Percentiles rank a stretch among this genome's conserved stretches.
phyloP scores from a whole-genome alignment of 2,888 invertebrate species.

The Nysson spinosus region DNA sequence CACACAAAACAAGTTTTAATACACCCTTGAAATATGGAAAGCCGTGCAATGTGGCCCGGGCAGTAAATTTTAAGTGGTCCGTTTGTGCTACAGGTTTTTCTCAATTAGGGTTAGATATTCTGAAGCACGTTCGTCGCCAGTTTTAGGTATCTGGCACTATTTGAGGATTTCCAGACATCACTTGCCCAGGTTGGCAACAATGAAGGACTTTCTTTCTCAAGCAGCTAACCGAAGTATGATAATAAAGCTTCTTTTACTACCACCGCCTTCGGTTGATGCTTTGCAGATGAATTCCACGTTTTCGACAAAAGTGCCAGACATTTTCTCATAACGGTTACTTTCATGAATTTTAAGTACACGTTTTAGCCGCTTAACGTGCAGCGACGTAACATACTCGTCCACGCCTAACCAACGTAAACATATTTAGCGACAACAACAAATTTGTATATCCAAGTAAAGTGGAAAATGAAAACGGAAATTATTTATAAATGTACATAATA shows the following conservation, averaged over 20 bases:
- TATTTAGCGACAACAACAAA: too few relatives aligned
- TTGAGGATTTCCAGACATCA: conserved; percentile 55
- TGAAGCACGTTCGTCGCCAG: conserved; percentile 31
- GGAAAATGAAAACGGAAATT: too few relatives aligned
- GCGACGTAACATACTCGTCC: too few relatives aligned
- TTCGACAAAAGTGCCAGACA: conserved; percentile 12
- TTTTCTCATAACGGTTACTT: conserved; percentile 14
- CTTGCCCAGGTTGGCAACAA: conserved; percentile 41
- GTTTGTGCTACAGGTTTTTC: not conserved
- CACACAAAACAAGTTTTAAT: too few relatives aligned
- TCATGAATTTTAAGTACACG: conserved; percentile 8
- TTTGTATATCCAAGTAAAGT: too few relatives aligned
- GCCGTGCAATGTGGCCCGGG: not conserved
- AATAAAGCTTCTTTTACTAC: conserved; percentile 43
- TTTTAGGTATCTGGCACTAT: conserved; percentile 26
- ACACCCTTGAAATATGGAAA: not conserved
- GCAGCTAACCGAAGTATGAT: conserved; percentile 29
- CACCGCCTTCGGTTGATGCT: conserved; percentile 25
- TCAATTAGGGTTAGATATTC: conserved; percentile 36
- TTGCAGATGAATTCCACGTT: conserved; percentile 23
- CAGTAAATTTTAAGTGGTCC: not conserved
- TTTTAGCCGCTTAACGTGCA: too few relatives aligned
- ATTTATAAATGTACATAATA: too few relatives aligned
- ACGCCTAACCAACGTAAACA: too few relatives aligned
- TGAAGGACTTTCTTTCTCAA: conserved; percentile 36